phyloP scores from a whole-genome alignment of 2,888 invertebrate genomes.

The Agriotes lineatus region DNA sequence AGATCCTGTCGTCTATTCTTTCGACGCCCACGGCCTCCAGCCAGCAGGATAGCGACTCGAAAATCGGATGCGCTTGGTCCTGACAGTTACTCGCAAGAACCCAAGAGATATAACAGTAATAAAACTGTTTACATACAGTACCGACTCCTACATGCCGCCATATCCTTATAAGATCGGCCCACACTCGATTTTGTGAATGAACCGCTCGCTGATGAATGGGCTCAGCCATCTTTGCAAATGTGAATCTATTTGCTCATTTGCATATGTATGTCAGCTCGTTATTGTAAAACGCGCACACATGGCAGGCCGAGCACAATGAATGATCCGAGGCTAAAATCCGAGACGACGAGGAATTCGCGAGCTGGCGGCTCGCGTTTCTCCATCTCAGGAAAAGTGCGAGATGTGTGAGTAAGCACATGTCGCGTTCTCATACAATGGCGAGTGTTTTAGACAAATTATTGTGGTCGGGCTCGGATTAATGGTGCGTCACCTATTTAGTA shows the following conservation, averaged over 20 bases:
- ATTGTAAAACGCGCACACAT: slow-evolving; percentile 5
- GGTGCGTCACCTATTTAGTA: neutral
- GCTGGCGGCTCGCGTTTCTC: too few relatives aligned
- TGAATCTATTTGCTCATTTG: slow-evolving; percentile 27
- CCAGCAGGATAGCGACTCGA: neutral
- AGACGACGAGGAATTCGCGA: too few relatives aligned
- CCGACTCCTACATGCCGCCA: slow-evolving; percentile 21
- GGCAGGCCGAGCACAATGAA: neutral
- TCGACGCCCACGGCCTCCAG: neutral
- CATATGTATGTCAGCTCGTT: slow-evolving; percentile 24
- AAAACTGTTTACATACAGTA: slow-evolving; percentile 25
- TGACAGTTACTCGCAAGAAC: slow-evolving; percentile 5
- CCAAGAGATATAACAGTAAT: slow-evolving; percentile 25
- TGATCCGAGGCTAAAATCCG: neutral
- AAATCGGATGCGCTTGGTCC: neutral
- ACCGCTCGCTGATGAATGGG: slow-evolving; percentile 22
- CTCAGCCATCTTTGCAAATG: slow-evolving; percentile 22
- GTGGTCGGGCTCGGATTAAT: neutral
- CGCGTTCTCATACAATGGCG: neutral
- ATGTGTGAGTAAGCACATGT: slow-evolving; percentile 14
- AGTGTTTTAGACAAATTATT: neutral
- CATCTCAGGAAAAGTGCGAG: too few relatives aligned
- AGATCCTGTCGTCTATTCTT: too few relatives aligned
- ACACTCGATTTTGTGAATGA: slow-evolving; percentile 31
- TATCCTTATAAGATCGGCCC: slow-evolving; percentile 23